Base-by-base conservation (phyloP, 1,140 invertebrate species). In the Solenopsis fugax region DNA sequence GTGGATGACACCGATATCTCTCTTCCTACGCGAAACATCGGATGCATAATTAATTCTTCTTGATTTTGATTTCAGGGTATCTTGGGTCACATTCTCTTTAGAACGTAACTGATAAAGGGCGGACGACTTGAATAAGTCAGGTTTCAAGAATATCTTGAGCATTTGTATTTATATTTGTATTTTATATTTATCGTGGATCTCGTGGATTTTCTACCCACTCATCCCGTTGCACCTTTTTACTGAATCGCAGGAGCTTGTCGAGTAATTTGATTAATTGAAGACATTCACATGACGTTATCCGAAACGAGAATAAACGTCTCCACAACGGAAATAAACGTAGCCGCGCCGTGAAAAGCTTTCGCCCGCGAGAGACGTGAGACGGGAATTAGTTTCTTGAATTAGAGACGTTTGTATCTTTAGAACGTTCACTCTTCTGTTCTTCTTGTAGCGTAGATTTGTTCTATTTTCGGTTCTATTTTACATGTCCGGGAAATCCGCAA, bases 331-430 rank as follows among this genome's bases (percentile, higher is more conserved):
- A 69, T 54, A 58, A 21, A 24, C 5, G 54, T 54, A 21, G 6
- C 54, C 34, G n/a, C 41, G 7, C 24, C 2, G 37, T 45, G 77
- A 71, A 18, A 78, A 65, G 34, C n/a, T 80, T 48, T 72, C 54
- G 62, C 13, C 69, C 29, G 64, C 29, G 64, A 41, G 29, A 41
- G 45, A 37, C 45, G 48, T 24, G 60, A 78, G 18, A 69, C 73
- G 75, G 56, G 89, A 91, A 67, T 91, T 90, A 81, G 90, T 85
- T 58, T 87, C 90, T 91, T 89, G 87, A 91, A 91, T 90, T 91
- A 89, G 90, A 91, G 50, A 37, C 76, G 56, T 52, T 69, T 64
- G 85, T 91, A 91, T 91, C 90, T 91, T 91, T 91, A 91, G 90
- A 91, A 89, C 87, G 60, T 91, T 89, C 75, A 75, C 77, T 72